Conservation (phyloP, 2,113 vertebrate genomes). For the Eidolon helvum region DNA sequence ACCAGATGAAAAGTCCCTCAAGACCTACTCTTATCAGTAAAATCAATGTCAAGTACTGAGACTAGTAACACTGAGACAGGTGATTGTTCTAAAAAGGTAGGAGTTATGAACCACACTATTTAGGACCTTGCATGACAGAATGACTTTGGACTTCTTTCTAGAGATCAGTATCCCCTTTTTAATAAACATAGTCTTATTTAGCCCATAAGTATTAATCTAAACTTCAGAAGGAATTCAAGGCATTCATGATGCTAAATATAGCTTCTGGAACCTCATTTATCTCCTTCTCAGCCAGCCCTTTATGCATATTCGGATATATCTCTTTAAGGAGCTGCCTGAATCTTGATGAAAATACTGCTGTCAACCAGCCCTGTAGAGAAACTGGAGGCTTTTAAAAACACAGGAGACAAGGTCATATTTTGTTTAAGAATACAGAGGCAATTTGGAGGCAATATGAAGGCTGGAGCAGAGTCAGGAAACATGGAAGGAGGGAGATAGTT, state of each 20-base stretch:
- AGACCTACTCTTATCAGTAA: neutral
- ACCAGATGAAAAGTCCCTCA: neutral
- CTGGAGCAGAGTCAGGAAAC: neutral
- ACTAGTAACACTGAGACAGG: neutral
- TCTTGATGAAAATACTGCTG: neutral
- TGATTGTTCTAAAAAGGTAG: neutral
- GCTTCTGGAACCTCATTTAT: neutral
- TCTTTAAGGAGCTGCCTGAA: neutral
- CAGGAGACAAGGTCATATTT: neutral
- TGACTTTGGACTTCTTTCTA: neutral
- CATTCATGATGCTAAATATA: neutral
- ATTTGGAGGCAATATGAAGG: neutral
- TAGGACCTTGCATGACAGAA: neutral
- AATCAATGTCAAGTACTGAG: neutral
- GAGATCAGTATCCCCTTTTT: neutral
- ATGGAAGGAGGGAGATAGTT: neutral
- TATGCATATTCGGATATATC: neutral
- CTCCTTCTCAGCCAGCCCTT: neutral
- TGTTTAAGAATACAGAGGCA: neutral
- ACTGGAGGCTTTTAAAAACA: neutral
- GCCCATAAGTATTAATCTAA: neutral
- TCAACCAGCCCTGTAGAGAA: neutral
- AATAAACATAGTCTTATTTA: neutral
- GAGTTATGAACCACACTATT: neutral
- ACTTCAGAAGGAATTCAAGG: slow-evolving; percentile 8